A percentile compares a stretch with the other conserved stretches of the same genome.
Evolutionary conservation across 1,140 invertebrate species (phyloP).

Genomic region (Orchestia grillus): DNA sequence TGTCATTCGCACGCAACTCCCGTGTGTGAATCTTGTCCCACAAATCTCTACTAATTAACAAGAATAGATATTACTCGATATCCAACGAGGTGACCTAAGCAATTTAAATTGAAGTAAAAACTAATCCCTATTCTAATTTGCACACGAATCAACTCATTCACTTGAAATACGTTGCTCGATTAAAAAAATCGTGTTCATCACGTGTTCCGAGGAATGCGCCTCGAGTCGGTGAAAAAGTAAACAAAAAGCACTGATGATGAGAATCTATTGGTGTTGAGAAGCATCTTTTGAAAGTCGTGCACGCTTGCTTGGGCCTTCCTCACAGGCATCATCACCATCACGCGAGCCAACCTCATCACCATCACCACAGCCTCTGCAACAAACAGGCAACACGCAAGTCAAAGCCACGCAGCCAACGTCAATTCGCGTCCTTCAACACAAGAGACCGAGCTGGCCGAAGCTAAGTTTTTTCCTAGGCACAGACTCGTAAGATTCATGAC

Average conservation of each 20-base stretch:
- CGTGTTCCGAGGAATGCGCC: background rate
- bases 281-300: background rate
- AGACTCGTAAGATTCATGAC: no score
- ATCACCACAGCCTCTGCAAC: conserved; percentile 45
- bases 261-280: conserved; percentile 5
- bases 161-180: background rate
- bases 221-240: background rate
- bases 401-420: background rate
- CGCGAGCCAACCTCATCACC: conserved; percentile 28
- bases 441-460: background rate
- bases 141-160: background rate
- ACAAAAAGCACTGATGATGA: background rate
- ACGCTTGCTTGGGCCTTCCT: conserved; percentile 16
- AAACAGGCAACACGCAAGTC: conserved; percentile 12
- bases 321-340: conserved; percentile 39
- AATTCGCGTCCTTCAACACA: background rate
- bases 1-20: background rate
- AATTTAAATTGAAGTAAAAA: background rate
- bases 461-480: no score
- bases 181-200: background rate
- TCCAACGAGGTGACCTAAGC: background rate
- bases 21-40: background rate
- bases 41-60: background rate
- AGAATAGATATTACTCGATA: background rate
- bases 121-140: background rate